Conservation (phyloP, 1,140 invertebrate species). For the Hyphantria cunea region DNA sequence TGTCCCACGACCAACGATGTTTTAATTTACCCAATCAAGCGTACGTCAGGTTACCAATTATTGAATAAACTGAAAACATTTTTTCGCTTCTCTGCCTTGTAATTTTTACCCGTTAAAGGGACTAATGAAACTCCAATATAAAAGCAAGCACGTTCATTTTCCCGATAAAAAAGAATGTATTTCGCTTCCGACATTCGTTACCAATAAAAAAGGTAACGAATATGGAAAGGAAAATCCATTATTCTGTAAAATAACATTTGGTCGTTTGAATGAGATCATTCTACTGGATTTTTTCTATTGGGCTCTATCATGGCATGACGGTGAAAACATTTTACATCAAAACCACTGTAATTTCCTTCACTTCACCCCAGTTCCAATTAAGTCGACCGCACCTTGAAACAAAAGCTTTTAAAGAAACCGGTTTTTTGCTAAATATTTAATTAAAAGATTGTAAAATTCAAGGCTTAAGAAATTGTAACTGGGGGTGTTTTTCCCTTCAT, state of each 20-base stretch:
- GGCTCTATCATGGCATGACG: slow-evolving; percentile 24
- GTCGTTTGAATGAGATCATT: slow-evolving; percentile 7
- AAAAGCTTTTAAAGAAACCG: background rate
- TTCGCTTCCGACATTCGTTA: too few species aligned
- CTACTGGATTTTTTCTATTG: slow-evolving; percentile 27
- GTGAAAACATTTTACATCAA: slow-evolving; percentile 30
- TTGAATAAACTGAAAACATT: background rate
- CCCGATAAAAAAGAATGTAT: slow-evolving; percentile 18
- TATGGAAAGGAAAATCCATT: slow-evolving; percentile 29
- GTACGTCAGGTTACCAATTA: background rate
- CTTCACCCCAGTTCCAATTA: slow-evolving; percentile 36
- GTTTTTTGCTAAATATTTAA: background rate
- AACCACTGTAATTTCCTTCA: slow-evolving; percentile 33
- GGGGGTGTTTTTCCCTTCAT: background rate
- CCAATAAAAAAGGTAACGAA: slow-evolving; percentile 3
- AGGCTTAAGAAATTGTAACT: background rate
- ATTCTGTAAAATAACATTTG: slow-evolving; percentile 32
- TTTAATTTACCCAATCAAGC: background rate
- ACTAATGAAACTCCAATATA: slow-evolving; percentile 16
- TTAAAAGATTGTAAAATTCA: background rate
- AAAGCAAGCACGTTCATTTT: slow-evolving; percentile 22
- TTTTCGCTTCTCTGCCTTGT: background rate
- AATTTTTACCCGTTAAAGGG: background rate
- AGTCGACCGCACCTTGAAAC: slow-evolving; percentile 17
- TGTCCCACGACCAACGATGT: too few species aligned